phyloP scores from a whole-genome alignment of 2,113 vertebrate genomes.

The Leucopternis melanops region DNA sequence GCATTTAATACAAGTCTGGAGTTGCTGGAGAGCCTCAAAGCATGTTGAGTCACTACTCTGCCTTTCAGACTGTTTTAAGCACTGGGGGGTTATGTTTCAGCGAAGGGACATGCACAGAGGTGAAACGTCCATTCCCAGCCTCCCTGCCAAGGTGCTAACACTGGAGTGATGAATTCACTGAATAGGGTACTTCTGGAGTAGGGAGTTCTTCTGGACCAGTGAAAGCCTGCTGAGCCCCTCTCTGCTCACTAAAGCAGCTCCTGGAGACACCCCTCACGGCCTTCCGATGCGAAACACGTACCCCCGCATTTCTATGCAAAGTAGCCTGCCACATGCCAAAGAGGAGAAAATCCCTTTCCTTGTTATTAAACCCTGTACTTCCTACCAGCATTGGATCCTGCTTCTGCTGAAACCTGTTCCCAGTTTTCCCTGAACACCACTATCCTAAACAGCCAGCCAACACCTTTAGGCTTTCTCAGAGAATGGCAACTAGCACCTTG shows the following conservation, averaged over 20 bases:
- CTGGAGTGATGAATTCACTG: neutral
- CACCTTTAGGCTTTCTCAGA: neutral
- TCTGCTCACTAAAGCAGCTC: neutral
- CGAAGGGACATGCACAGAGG: neutral
- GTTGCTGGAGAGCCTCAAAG: neutral
- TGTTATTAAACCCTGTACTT: neutral
- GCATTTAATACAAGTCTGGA: neutral
- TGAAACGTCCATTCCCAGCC: neutral
- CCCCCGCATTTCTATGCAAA: accelerated
- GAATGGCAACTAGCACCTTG: neutral
- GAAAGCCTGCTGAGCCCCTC: neutral
- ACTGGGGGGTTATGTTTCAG: neutral
- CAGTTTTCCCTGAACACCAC: neutral
- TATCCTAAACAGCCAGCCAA: neutral
- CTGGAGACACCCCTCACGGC: neutral
- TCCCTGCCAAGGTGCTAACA: neutral
- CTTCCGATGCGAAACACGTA: accelerated
- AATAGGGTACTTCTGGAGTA: neutral
- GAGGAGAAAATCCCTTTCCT: neutral
- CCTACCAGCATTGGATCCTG: neutral
- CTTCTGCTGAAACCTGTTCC: neutral
- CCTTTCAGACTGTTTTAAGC: neutral
- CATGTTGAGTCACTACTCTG: neutral
- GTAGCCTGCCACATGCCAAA: neutral
- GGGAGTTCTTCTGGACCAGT: neutral